Percentiles rank a stretch among this genome's conserved stretches.
Evolutionary conservation across 92 coral and sea anemone species (phyloP).

Genomic region (Hydrozoanthus gracilis): DNA sequence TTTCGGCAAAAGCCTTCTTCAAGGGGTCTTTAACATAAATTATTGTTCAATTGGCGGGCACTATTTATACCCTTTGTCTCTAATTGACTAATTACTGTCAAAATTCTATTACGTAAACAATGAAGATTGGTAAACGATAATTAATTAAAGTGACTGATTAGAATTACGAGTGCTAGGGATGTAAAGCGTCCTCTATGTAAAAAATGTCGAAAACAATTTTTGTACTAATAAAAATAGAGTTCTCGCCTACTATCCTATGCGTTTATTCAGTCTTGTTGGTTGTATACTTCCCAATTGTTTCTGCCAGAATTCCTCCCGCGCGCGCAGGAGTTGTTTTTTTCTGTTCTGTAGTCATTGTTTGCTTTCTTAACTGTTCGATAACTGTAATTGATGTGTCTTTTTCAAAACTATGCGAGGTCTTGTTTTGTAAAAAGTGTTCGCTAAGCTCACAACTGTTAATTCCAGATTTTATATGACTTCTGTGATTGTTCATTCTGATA

Average conservation of each 20-base stretch:
- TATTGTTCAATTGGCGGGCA: background rate
- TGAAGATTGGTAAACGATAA: constrained; percentile 12
- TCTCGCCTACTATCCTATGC: background rate
- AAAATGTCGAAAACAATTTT: constrained; percentile 12
- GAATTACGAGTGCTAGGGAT: constrained; percentile 7
- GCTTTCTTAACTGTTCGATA: constrained; percentile 8
- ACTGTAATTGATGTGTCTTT: constrained; percentile 17
- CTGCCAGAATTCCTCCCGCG: constrained; percentile 26
- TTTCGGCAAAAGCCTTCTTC: constrained; percentile 27
- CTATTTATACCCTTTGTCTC: constrained; percentile 4
- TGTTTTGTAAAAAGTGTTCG: constrained; percentile 17
- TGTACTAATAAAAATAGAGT: constrained; percentile 10
- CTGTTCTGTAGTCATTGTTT: constrained; percentile 21
- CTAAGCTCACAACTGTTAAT: constrained; percentile 30
- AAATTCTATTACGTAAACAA: constrained; percentile 18
- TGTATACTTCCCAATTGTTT: constrained; percentile 6
- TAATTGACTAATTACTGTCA: constrained; percentile 2
- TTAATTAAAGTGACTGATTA: constrained; percentile 16
- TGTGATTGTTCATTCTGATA: constrained; percentile 21
- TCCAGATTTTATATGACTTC: constrained; percentile 23
- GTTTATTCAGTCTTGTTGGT: constrained; percentile 8
- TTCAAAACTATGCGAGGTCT: constrained; percentile 8
- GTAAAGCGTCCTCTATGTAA: constrained; percentile 1
- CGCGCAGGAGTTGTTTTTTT: constrained; percentile 18
- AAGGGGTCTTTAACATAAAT: constrained; percentile 27